Conservation (phyloP, 2,888 invertebrate genomes). For the Troglohyphantes excavatus region DNA sequence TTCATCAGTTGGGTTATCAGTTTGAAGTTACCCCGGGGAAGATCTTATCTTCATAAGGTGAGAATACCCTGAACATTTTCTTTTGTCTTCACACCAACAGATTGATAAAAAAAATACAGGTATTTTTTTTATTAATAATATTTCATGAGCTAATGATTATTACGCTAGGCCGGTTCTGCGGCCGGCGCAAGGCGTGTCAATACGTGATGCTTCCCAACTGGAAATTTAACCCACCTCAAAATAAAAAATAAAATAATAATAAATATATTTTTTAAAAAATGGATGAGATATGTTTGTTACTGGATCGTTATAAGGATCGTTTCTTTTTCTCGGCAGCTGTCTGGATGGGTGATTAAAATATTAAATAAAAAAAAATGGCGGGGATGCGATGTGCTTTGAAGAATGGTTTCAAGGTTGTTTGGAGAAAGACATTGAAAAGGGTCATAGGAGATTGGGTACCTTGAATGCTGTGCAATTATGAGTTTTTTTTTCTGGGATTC, state of each 20-base stretch:
- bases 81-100: slow-evolving; percentile 44
- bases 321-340: slow-evolving; percentile 35
- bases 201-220: slow-evolving; percentile 49
- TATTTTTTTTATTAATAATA: slow-evolving; percentile 31
- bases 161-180: slow-evolving; percentile 35
- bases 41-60: slow-evolving; percentile 55
- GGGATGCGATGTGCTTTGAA: not conserved
- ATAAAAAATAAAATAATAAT: not conserved
- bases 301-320: slow-evolving; percentile 31
- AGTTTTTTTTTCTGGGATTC: not conserved
- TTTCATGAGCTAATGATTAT: slow-evolving; percentile 62
- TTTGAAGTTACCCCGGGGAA: not conserved
- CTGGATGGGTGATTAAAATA: slow-evolving; percentile 26
- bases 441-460: not conserved
- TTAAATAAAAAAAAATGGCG: slow-evolving; percentile 7
- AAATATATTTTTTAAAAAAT: slow-evolving; percentile 1
- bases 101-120: slow-evolving; percentile 58
- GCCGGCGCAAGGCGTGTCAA: slow-evolving; percentile 46
- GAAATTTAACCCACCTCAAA: slow-evolving; percentile 4
- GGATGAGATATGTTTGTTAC: slow-evolving; percentile 23
- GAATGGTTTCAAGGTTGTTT: slow-evolving; percentile 50
- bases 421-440: slow-evolving; percentile 5
- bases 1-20: not conserved
- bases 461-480: slow-evolving; percentile 28
- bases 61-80: slow-evolving; percentile 47